Percentiles rank a stretch among this genome's conserved stretches.
These are phyloP conservation scores for Syngnathoides biaculeatus DNA, from an alignment of 2,113 vertebrate species.

Conservation along the genomic window DNA sequence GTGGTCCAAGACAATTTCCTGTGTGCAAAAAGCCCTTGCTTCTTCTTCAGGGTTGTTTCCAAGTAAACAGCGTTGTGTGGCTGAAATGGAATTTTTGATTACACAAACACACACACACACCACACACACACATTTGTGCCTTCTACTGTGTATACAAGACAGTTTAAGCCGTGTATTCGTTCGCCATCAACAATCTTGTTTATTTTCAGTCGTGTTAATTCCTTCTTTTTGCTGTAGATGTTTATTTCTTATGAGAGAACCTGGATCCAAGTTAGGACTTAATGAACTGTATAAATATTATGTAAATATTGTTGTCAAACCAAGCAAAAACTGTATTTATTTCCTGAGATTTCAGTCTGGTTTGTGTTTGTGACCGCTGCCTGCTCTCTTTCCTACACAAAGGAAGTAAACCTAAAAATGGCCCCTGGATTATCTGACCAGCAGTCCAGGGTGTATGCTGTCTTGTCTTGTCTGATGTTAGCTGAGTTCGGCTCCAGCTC, in stretches of 20 bases:
- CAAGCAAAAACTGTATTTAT: slow-evolving; percentile 75
- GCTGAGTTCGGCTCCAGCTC: not conserved
- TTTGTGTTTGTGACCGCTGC: slow-evolving; percentile 46
- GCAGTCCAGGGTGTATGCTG: not conserved
- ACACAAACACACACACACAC: slow-evolving; percentile 32
- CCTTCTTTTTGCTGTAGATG: slow-evolving; percentile 55
- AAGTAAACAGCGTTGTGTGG: slow-evolving; percentile 18
- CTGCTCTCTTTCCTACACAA: slow-evolving; percentile 29
- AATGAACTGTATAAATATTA: slow-evolving; percentile 55
- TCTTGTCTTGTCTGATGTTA: not conserved
- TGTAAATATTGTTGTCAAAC: slow-evolving; percentile 72
- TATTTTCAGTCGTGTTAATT: slow-evolving; percentile 54
- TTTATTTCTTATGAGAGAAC: slow-evolving; percentile 38
- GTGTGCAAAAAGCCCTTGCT: slow-evolving; percentile 9
- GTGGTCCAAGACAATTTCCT: not conserved
- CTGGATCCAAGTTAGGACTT: slow-evolving; percentile 48
- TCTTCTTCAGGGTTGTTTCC: slow-evolving; percentile 6
- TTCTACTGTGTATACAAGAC: slow-evolving; percentile 74
- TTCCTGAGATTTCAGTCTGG: slow-evolving; percentile 54
- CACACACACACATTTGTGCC: slow-evolving; percentile 64
- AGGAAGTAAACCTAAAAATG: not conserved
- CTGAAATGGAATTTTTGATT: slow-evolving; percentile 18
- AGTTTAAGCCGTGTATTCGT: slow-evolving; percentile 64
- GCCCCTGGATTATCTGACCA: not conserved
- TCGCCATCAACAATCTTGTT: slow-evolving; percentile 59